Evolutionary conservation across 2,888 invertebrate species (phyloP).

Genomic region (Pecten maximus): DNA sequence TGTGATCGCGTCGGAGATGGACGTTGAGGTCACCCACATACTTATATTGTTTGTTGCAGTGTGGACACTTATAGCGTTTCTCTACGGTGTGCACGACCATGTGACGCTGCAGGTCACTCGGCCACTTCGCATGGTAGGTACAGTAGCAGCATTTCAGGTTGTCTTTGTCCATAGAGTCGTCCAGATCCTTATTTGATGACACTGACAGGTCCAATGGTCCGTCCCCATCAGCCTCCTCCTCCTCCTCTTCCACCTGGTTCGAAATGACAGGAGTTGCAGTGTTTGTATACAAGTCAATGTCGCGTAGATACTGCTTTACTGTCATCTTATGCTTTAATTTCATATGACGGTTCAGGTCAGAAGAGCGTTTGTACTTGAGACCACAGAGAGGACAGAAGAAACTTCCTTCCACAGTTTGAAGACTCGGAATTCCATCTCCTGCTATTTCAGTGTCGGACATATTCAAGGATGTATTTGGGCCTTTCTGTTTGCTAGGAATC

Average conservation of each 20-base stretch:
- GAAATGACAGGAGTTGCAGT: not conserved
- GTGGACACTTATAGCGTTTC: conserved; percentile 79
- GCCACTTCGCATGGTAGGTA: conserved; percentile 81
- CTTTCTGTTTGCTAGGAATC: not conserved
- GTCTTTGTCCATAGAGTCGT: conserved; percentile 39
- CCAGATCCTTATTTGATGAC: conserved; percentile 27
- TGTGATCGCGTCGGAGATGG: conserved; percentile 87
- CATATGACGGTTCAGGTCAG: conserved; percentile 80
- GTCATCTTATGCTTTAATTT: conserved; percentile 77
- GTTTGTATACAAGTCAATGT: conserved; percentile 36
- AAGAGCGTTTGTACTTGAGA: conserved; percentile 75
- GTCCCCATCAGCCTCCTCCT: conserved; percentile 21
- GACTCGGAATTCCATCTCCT: conserved; percentile 31
- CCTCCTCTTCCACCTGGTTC: not conserved
- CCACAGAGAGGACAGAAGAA: conserved; percentile 68
- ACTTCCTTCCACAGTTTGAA: conserved; percentile 59
- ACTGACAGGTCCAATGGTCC: conserved; percentile 59
- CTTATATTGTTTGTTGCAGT: conserved; percentile 90
- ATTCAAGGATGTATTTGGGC: not conserved
- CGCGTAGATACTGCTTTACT: conserved; percentile 67
- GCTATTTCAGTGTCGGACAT: not conserved
- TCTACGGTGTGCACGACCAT: conserved; percentile 80
- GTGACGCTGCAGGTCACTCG: conserved; percentile 81
- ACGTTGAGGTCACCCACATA: conserved; percentile 88
- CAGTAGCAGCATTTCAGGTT: conserved; percentile 79